phyloP scores from a whole-genome alignment of 2,888 invertebrate species.

The Nowickia ferox region DNA sequence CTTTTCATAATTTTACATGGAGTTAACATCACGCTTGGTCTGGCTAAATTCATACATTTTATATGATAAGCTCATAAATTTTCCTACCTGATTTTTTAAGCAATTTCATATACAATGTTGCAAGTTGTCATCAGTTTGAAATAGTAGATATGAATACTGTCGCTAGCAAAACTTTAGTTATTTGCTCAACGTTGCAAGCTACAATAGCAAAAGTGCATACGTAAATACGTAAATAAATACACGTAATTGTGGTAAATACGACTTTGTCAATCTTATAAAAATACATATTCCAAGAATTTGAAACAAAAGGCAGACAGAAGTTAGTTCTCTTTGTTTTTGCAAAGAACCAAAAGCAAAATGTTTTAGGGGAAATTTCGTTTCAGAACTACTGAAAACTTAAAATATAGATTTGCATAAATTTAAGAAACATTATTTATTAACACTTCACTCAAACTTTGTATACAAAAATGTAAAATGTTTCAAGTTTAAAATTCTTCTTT shows the following conservation, averaged over 20 bases:
- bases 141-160: conserved; percentile 27
- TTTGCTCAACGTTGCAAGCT: not conserved
- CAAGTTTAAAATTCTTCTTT: not conserved
- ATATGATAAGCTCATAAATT: conserved; percentile 30
- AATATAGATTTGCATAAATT: not conserved
- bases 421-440: no score
- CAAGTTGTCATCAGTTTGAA: conserved; percentile 34
- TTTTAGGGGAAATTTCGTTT: not conserved
- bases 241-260: not conserved
- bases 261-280: conserved; percentile 30
- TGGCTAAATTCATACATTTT: conserved; percentile 30
- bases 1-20: not conserved
- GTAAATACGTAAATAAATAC: not conserved
- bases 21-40: not conserved
- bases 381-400: not conserved
- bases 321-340: not conserved
- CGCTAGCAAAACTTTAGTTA: conserved; percentile 3
- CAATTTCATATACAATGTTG: conserved; percentile 52
- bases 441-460: no score
- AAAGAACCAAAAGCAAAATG: not conserved
- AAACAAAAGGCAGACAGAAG: not conserved
- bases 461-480: no score
- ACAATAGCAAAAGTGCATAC: conserved; percentile 3
- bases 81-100: conserved; percentile 28
- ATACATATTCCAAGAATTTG: conserved; percentile 12